Evolutionary conservation across 2,113 vertebrate genomes (phyloP).

Genomic region (Cettia cetti): DNA sequence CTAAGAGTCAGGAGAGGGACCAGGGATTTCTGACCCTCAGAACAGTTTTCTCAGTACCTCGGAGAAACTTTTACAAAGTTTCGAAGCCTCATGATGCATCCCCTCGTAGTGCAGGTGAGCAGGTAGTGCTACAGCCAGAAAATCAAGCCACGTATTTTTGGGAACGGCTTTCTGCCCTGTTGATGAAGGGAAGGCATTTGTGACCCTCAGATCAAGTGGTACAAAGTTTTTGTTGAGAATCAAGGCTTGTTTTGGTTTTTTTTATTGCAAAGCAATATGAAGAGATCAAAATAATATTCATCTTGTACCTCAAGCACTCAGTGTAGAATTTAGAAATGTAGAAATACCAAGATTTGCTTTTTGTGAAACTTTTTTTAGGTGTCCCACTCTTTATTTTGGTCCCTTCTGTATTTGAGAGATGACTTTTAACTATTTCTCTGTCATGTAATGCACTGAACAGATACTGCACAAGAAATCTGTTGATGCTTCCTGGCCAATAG

Average conservation of each 20-base stretch:
- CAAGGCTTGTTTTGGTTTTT: background rate
- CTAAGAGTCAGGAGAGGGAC: background rate
- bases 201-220: accelerated
- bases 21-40: accelerated
- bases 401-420: background rate
- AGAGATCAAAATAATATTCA: background rate
- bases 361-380: background rate
- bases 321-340: background rate
- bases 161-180: background rate
- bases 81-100: accelerated
- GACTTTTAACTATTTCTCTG: background rate
- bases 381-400: background rate
- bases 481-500: background rate
- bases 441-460: background rate
- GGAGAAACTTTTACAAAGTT: background rate
- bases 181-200: background rate
- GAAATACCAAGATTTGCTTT: background rate
- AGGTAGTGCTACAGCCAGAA: background rate
- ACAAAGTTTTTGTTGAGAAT: accelerated
- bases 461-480: background rate
- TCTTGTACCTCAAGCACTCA: background rate
- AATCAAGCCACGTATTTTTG: accelerated
- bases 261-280: background rate
- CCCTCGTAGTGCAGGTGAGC: background rate
- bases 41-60: background rate